Conservation (phyloP, 2,797 vertebrate genomes). For the Fistularia tabacaria region DNA sequence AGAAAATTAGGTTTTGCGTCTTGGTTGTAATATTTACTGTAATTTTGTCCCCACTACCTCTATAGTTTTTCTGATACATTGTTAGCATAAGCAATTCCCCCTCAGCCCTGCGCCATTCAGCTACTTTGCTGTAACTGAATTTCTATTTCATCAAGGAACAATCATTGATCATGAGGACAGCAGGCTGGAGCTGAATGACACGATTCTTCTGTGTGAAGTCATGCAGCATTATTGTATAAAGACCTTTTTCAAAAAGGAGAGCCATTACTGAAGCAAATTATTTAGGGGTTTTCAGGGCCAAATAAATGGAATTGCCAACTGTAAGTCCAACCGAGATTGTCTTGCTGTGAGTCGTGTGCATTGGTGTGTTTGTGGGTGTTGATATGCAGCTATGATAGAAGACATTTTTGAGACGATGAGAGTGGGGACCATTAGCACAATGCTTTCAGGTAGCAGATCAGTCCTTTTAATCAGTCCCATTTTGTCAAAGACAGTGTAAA, state of each 20-base stretch:
- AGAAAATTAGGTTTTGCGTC: slow-evolving; percentile 3
- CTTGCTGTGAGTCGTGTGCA: not conserved
- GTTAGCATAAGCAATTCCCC: slow-evolving; percentile 14
- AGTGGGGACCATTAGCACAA: slow-evolving; percentile 48
- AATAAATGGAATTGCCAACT: slow-evolving; percentile 33
- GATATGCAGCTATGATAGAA: slow-evolving; percentile 9
- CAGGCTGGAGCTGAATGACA: slow-evolving; percentile 14
- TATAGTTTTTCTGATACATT: slow-evolving; percentile 5
- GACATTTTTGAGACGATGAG: slow-evolving; percentile 7
- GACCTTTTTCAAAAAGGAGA: slow-evolving; percentile 20
- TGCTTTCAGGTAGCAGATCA: slow-evolving; percentile 45
- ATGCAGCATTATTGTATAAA: slow-evolving; percentile 17
- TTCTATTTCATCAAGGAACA: slow-evolving; percentile 15
- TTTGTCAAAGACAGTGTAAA: slow-evolving; percentile 47
- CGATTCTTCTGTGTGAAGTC: slow-evolving; percentile 12
- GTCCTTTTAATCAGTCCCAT: slow-evolving; percentile 69
- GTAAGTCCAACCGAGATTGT: slow-evolving; percentile 16
- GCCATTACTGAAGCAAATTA: slow-evolving; percentile 20
- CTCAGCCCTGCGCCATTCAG: not conserved
- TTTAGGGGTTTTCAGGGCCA: slow-evolving; percentile 19
- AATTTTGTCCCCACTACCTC: not conserved
- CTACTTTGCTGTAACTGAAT: slow-evolving; percentile 6
- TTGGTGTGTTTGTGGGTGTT: not conserved
- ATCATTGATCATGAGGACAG: slow-evolving; percentile 23
- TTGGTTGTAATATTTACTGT: slow-evolving; percentile 20